Evolutionary conservation across 2,113 vertebrate species (phyloP), one percentile per base, ranked within the genome.

Genomic region (Eulemur macaco): DNA sequence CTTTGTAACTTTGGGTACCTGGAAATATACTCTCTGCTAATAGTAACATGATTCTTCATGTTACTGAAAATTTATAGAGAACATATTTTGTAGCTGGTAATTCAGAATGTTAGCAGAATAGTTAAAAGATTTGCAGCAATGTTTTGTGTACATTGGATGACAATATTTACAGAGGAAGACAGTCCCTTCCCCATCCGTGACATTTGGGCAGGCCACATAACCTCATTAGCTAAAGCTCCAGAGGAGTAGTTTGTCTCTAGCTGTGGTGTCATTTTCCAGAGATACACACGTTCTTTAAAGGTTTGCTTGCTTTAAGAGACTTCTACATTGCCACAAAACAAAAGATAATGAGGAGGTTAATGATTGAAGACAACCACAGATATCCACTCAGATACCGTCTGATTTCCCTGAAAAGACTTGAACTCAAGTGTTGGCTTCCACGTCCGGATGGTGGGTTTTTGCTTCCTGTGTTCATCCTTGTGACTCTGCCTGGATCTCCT

Each of bases 391-490:
- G 13, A 68, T 58, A 25, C 1, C 78, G 1, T 39, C 82, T 31
- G 39, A 64, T 86, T 95, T 95, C 69, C 83, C 69, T 77, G 86
- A 74, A 69, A 73, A 60, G 78, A 78, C 68, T 84, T 82, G 52
- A 89, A 88, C 82, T 96, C 95, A 83, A 52, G 42, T 23, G 18
- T 90, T 97, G 96, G 93, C 82, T 93, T 58, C 80, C 25, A 0
- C 56, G 52, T 91, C 92, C 14, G 27, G 66, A 97, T 83, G 25
- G 93, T 88, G 78, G 91, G 82, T 6, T 78, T 94, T 77, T 73
- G 80, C 77, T 96, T 93, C 77, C 82, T 94, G 93, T 88, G 73
- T 96, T 96, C 60, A 66, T 42, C 71, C 29, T 45, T 31, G 17
- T 86, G 64, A n/a, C 87, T 89, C 93, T 15, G 85, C 27, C 94